These are phyloP conservation scores for Crotalus viridis DNA, from an alignment of 2,113 vertebrate species.

Conservation along the genomic window DNA sequence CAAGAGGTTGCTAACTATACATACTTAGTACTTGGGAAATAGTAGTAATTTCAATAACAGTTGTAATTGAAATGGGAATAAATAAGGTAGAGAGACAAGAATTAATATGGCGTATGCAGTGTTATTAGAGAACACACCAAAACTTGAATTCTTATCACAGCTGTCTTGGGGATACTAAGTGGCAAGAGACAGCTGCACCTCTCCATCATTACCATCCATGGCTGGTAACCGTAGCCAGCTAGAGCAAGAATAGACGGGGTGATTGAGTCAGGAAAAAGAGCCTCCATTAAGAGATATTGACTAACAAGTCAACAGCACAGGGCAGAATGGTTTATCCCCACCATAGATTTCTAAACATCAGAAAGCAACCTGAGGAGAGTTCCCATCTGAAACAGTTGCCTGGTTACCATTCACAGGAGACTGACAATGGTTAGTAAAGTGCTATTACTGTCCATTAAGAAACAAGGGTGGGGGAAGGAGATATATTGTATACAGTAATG, in stretches of 20 bases:
- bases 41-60: conserved; percentile 45
- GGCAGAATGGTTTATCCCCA: conserved; percentile 2
- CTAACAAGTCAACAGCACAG: conserved; percentile 34
- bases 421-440: conserved; percentile 33
- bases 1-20: conserved; percentile 19
- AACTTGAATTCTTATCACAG: conserved; percentile 58
- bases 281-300: conserved; percentile 11
- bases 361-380: not conserved
- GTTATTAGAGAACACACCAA: conserved; percentile 40
- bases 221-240: conserved; percentile 28
- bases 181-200: conserved; percentile 51
- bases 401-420: conserved; percentile 42
- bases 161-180: conserved; percentile 55
- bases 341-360: conserved; percentile 21
- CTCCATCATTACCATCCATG: conserved; percentile 55
- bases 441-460: conserved; percentile 50
- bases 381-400: not conserved
- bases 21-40: conserved; percentile 22
- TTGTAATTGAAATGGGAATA: conserved; percentile 37
- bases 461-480: conserved; percentile 37
- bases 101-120: conserved; percentile 41
- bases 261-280: conserved; percentile 5
- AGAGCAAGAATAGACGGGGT: not conserved
- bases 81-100: conserved; percentile 41
- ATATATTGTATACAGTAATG: not conserved